These are phyloP conservation scores for Parambassis ranga DNA, from an alignment of 2,797 vertebrate genomes.

Conservation along the genomic window DNA sequence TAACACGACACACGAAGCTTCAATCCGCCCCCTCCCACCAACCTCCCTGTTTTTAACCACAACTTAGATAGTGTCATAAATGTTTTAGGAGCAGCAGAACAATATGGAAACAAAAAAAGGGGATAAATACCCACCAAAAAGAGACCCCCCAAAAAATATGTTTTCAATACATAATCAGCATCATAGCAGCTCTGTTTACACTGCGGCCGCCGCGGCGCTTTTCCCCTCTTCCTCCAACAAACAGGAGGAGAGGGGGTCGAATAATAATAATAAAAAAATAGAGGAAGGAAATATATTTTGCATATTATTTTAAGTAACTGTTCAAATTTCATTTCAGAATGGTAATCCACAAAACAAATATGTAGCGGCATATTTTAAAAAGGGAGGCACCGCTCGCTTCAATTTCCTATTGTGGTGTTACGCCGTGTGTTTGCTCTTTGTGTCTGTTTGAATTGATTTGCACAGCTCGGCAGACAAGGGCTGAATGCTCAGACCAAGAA, in stretches of 20 bases:
- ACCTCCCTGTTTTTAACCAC: too few species aligned
- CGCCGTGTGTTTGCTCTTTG: slow-evolving; percentile 86
- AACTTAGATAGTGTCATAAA: slow-evolving; percentile 46
- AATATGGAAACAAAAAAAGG: slow-evolving; percentile 47
- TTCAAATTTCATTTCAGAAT: slow-evolving; percentile 88
- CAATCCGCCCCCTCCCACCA: slow-evolving; percentile 12
- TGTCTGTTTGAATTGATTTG: slow-evolving; percentile 95
- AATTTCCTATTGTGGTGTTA: slow-evolving; percentile 86
- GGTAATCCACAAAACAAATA: slow-evolving; percentile 89
- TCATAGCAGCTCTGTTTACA: slow-evolving; percentile 82
- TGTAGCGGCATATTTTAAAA: slow-evolving; percentile 83
- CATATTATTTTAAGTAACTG: slow-evolving; percentile 90
- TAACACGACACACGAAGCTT: slow-evolving; percentile 32
- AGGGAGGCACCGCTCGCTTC: slow-evolving; percentile 79
- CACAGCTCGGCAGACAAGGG: slow-evolving; percentile 88
- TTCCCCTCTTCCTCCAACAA: slow-evolving; percentile 78
- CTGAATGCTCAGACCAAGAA: slow-evolving; percentile 91
- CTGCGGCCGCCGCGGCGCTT: slow-evolving; percentile 70
- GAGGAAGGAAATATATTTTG: slow-evolving; percentile 83
- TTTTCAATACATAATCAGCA: slow-evolving; percentile 84
- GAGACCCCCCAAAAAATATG: slow-evolving; percentile 78
- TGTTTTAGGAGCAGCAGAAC: slow-evolving; percentile 55
- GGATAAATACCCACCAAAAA: slow-evolving; percentile 78
- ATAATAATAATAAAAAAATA: slow-evolving; percentile 66
- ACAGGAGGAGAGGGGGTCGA: slow-evolving; percentile 64